Evolutionary conservation across 2,888 invertebrate genomes (phyloP), one percentile per base, ranked within the genome.

Genomic region (Neoitamus cyanurus): DNA sequence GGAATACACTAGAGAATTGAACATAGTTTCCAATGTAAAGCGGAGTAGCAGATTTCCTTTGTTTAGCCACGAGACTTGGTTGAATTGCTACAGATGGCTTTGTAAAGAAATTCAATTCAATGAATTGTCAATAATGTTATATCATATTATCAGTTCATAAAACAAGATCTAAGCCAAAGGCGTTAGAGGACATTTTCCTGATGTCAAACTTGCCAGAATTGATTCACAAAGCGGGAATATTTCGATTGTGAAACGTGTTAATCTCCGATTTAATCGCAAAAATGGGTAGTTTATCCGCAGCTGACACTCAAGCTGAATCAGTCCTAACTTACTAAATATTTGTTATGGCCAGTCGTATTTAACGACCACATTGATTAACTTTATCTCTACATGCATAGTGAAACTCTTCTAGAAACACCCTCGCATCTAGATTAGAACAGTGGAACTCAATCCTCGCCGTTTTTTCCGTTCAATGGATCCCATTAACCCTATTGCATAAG

Each of bases 401-500:
- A 58, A 9, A 25, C 20, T 7, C 15, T 58, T 9, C 20, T n/a
- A n/a, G 48, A 7, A 20, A n/a, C 48, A 48, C 6, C 48, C 9
- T 20, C 25, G 58, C 1, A 1, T n/a, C 42, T 1, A n/a, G 77
- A 36, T 20, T 73, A 1, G 37, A 77, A 28, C 37, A 77, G 31
- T 46, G 3, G n/a, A 78, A 28, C 31, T 15, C 13, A 30, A 48
- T 28, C 78, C 30, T 30, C 6, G 42, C 15, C 48, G 15, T 78
- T 46, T 78, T 78, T 34, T 30, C 20, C 78, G 78, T 78, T 78
- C 78, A 48, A 78, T 48, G 78, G 78, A 78, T 78, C 78, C 78
- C 78, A 78, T 78, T 78, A 78, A 78, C 78, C 78, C 58, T 78
- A 78, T 78, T 78, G 58, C 78, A 48, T 78, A 78, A 78, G 48